Conservation (phyloP, 1,140 invertebrate species). For the Chionoecetes opilio region DNA sequence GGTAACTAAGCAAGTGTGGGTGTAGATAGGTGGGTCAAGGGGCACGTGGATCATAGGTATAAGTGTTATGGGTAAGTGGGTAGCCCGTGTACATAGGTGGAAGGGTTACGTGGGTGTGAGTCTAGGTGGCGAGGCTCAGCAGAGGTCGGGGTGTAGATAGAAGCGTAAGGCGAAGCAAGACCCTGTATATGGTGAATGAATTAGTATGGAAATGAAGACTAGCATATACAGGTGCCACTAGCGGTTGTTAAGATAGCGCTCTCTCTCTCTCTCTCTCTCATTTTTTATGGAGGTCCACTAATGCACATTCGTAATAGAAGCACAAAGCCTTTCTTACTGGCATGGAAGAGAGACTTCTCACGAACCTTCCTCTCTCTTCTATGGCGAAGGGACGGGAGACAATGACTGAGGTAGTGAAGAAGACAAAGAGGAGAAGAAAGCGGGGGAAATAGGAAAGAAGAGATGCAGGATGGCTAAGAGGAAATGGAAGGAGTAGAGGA, state of each 20-base stretch:
- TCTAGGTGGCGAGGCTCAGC: neutral
- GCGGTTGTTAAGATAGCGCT: too few species aligned
- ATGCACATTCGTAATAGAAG: neutral
- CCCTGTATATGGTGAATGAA: conserved; percentile 3
- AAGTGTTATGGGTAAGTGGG: neutral
- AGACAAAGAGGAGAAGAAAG: neutral
- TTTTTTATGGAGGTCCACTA: neutral
- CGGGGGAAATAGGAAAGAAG: neutral
- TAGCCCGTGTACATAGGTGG: neutral
- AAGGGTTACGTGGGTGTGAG: too few species aligned
- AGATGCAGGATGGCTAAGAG: neutral
- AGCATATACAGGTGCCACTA: neutral
- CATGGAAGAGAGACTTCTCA: too few species aligned
- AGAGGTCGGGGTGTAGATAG: neutral
- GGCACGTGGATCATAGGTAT: neutral
- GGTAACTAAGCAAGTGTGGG: neutral
- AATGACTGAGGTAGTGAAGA: neutral
- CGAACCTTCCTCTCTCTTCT: neutral
- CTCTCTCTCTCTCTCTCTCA: conserved; percentile 7
- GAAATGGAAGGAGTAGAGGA: too few species aligned
- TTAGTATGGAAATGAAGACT: neutral
- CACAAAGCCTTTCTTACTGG: neutral
- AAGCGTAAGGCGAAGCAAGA: neutral
- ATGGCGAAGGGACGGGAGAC: neutral
- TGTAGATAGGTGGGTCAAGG: neutral